phyloP scores from a whole-genome alignment of 2,888 invertebrate genomes.

The Cheilosia grossa region DNA sequence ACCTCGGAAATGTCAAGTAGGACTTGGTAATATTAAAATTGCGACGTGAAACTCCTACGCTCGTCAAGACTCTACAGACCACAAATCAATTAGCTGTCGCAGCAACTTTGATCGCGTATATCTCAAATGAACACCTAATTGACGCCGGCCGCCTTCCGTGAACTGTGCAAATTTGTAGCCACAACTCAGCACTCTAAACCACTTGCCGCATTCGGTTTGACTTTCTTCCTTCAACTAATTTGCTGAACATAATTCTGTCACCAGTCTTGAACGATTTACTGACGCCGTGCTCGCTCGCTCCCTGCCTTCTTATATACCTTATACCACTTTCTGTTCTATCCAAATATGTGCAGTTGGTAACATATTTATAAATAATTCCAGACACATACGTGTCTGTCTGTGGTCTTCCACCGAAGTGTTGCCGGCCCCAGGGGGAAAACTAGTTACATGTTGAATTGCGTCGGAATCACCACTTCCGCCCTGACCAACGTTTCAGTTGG shows the following conservation, averaged over 20 bases:
- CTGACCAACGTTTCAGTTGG: neutral
- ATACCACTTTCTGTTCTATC: neutral
- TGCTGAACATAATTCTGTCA: conserved; percentile 45
- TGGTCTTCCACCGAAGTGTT: too few species aligned
- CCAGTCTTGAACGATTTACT: conserved; percentile 32
- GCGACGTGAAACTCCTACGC: too few species aligned
- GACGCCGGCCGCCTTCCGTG: conserved; percentile 8
- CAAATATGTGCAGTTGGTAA: neutral
- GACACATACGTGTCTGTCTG: conserved; percentile 46
- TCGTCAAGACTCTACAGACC: too few species aligned
- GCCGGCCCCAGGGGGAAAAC: conserved; percentile 34
- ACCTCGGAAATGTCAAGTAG: too few species aligned
- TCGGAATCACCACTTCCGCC: conserved; percentile 16
- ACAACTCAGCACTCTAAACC: conserved; percentile 31
- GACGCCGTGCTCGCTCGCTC: conserved; percentile 13
- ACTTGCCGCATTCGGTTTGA: conserved; percentile 18
- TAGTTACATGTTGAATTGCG: conserved; percentile 49
- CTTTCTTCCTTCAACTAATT: conserved; percentile 32
- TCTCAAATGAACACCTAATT: conserved; percentile 5
- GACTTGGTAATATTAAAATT: too few species aligned
- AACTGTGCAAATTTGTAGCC: conserved; percentile 14
- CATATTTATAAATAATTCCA: conserved; percentile 30
- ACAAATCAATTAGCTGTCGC: conserved; percentile 33
- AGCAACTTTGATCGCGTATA: conserved; percentile 1
- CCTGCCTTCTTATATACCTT: neutral